Evolutionary conservation across 2,888 invertebrate genomes (phyloP).

Genomic region (Osedax frankpressi): DNA sequence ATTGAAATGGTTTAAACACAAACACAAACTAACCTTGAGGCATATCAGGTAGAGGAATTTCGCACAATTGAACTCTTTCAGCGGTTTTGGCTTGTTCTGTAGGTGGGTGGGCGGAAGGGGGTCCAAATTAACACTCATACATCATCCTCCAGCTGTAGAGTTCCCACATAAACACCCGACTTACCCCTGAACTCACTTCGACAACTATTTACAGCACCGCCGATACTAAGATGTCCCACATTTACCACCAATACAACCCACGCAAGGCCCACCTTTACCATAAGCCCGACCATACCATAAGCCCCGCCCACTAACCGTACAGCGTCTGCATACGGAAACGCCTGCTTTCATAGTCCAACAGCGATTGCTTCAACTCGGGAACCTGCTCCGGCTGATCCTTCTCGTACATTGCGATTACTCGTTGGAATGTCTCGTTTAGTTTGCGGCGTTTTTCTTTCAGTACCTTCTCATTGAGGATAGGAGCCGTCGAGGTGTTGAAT

Average conservation of each 20-base stretch:
- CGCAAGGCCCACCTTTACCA: background rate
- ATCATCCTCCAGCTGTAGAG: too few relatives aligned
- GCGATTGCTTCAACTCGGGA: conserved; percentile 67
- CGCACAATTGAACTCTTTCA: conserved; percentile 81
- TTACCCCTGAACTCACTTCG: too few relatives aligned
- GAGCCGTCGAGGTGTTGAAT: conserved; percentile 83
- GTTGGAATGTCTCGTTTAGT: conserved; percentile 78
- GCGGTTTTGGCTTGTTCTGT: conserved; percentile 78
- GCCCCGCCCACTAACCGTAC: conserved; percentile 59
- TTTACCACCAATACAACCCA: too few relatives aligned
- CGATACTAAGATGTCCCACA: too few relatives aligned
- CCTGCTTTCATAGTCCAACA: conserved; percentile 81
- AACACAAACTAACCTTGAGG: conserved; percentile 29
- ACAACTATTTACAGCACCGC: too few relatives aligned
- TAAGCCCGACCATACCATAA: too few relatives aligned
- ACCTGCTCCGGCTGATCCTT: conserved; percentile 91
- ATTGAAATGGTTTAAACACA: too few relatives aligned
- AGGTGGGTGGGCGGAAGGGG: too few relatives aligned
- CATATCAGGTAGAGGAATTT: conserved; percentile 70
- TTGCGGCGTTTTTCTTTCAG: conserved; percentile 90
- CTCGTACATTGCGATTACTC: conserved; percentile 53
- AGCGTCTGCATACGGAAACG: conserved; percentile 74
- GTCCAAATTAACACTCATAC: too few relatives aligned
- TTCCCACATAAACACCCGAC: too few relatives aligned
- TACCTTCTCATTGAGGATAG: conserved; percentile 88